These are phyloP conservation scores for Hydropotes inermis DNA, from an alignment of 2,113 vertebrate species.

Conservation along the genomic window DNA sequence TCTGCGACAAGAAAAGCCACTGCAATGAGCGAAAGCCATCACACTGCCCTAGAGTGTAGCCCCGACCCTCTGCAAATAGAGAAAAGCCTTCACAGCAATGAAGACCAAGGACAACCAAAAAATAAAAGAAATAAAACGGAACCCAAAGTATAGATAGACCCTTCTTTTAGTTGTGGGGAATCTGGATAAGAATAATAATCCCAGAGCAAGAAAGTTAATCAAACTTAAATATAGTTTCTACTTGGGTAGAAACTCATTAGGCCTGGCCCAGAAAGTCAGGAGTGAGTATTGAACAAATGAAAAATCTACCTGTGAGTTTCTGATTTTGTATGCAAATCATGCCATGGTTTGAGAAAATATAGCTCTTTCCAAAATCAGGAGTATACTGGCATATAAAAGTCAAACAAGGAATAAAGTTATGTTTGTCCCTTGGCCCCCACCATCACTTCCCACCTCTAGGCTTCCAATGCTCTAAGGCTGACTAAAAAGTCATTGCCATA, in stretches of 20 bases:
- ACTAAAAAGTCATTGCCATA: not conserved
- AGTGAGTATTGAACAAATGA: not conserved
- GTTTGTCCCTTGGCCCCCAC: not conserved
- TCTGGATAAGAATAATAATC: not conserved
- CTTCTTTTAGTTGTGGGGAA: not conserved
- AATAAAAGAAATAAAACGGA: not conserved
- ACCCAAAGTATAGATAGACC: not conserved
- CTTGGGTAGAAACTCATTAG: not conserved
- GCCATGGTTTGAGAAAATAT: not conserved
- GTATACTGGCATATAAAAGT: not conserved
- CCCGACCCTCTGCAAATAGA: not conserved
- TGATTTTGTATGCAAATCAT: not conserved
- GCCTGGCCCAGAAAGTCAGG: not conserved
- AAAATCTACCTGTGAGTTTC: not conserved
- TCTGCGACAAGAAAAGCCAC: not conserved
- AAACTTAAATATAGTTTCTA: not conserved
- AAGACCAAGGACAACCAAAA: not conserved
- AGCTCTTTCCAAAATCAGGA: conserved; percentile 23
- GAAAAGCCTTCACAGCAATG: not conserved
- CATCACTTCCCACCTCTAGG: not conserved
- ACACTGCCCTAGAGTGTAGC: not conserved
- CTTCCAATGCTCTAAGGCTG: not conserved
- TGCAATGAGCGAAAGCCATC: not conserved
- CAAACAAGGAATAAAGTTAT: not conserved
- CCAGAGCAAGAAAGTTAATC: not conserved